A percentile compares a stretch with the other conserved stretches of the same genome.
Evolutionary conservation across 1,140 invertebrate genomes (phyloP).

Genomic region (Zaprionus camerounensis): DNA sequence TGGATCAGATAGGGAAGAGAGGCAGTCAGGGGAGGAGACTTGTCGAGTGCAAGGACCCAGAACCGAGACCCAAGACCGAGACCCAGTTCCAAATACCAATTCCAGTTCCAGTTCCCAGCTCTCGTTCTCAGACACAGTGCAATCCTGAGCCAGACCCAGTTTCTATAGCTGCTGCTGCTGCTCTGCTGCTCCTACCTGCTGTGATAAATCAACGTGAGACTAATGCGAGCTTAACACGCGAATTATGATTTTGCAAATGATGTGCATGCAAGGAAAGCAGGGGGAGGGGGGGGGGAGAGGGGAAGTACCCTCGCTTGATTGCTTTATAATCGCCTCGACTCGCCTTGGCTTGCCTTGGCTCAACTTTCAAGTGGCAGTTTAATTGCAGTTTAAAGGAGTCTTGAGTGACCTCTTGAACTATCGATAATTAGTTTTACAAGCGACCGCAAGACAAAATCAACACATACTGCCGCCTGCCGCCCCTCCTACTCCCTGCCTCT

Average conservation of each 20-base stretch:
- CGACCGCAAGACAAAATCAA: conserved; percentile 54
- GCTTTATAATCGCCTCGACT: conserved; percentile 75
- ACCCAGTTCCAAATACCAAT: conserved; percentile 11
- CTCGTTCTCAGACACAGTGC: conserved; percentile 29
- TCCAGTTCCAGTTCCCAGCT: conserved; percentile 59
- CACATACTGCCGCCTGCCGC: conserved; percentile 46
- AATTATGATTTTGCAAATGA: conserved; percentile 84
- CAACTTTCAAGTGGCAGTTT: conserved; percentile 52
- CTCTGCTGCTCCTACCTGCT: conserved; percentile 53
- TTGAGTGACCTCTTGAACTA: conserved; percentile 71
- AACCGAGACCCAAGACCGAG: no score
- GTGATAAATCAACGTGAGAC: conserved; percentile 83
- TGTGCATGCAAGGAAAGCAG: conserved; percentile 45
- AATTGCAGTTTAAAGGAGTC: conserved; percentile 75
- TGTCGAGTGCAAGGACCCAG: conserved; percentile 51
- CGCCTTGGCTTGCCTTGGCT: conserved; percentile 6
- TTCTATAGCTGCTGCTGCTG: conserved; percentile 41
- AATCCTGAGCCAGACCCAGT: conserved; percentile 71
- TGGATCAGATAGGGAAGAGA: neutral
- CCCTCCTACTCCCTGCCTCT: neutral
- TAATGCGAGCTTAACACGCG: conserved; percentile 83
- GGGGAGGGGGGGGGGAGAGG: neutral
- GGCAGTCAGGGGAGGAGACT: neutral
- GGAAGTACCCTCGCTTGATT: conserved; percentile 55
- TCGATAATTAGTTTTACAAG: conserved; percentile 72